These are phyloP conservation scores for Falco punctatus DNA, from an alignment of 2,113 vertebrate species.

Conservation along the genomic window DNA sequence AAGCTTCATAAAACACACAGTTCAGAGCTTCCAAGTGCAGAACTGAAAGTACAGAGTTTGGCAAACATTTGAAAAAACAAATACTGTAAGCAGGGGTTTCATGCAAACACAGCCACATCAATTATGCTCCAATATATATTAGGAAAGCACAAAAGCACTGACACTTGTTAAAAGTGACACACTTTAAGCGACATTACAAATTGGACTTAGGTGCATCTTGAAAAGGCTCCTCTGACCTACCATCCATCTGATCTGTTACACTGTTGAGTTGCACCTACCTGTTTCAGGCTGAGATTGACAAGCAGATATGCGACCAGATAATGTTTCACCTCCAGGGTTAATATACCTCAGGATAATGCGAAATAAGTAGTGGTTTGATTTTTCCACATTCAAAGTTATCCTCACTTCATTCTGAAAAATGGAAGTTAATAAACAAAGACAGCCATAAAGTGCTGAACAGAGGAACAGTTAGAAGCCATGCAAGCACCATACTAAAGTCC, in stretches of 20 bases:
- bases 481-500: slow-evolving; percentile 23
- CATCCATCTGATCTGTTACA: background rate
- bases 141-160: background rate
- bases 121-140: background rate
- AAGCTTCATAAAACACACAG: background rate
- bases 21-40: background rate
- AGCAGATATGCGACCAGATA: slow-evolving; percentile 80
- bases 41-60: background rate
- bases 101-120: slow-evolving; percentile 11
- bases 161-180: background rate
- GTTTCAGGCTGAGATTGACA: slow-evolving; percentile 68
- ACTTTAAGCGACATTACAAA: background rate
- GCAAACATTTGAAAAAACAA: background rate
- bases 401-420: slow-evolving; percentile 90
- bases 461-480: slow-evolving; percentile 45
- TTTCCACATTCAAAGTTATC: slow-evolving; percentile 84
- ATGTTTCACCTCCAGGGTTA: slow-evolving; percentile 78
- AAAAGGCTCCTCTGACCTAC: background rate
- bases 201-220: background rate
- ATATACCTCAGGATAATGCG: slow-evolving; percentile 86
- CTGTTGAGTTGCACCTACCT: slow-evolving; percentile 78
- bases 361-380: slow-evolving; percentile 78
- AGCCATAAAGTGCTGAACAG: slow-evolving; percentile 25
- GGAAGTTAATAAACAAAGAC: slow-evolving; percentile 70
- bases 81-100: background rate